Evolutionary conservation across 2,797 vertebrate species (phyloP).

Genomic region (Myoxocephalus aenaeus): DNA sequence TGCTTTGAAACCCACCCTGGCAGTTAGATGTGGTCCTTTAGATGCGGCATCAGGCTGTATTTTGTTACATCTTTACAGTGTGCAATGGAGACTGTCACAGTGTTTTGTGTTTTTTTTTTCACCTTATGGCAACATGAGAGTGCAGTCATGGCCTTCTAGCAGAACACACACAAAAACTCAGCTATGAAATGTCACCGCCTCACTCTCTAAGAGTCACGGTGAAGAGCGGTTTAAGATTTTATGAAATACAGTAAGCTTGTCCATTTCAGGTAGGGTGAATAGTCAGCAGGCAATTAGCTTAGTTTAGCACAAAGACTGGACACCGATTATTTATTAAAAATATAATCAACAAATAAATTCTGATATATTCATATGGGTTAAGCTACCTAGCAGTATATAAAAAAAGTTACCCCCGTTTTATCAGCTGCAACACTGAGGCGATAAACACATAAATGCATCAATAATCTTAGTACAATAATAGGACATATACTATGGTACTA

Average conservation of each 20-base stretch:
- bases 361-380: neutral
- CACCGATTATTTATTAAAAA: neutral
- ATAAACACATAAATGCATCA: neutral
- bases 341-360: neutral
- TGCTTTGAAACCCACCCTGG: slow-evolving; percentile 69
- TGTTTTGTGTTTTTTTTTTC: slow-evolving; percentile 45
- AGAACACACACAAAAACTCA: slow-evolving; percentile 4
- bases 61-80: slow-evolving; percentile 40
- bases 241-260: neutral
- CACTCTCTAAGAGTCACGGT: slow-evolving; percentile 21
- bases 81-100: slow-evolving; percentile 51
- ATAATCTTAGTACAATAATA: neutral
- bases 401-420: neutral
- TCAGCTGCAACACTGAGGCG: neutral
- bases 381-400: neutral
- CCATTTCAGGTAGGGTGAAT: neutral
- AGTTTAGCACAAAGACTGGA: neutral
- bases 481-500: neutral
- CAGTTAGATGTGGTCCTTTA: slow-evolving; percentile 53
- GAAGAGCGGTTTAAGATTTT: slow-evolving; percentile 1
- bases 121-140: slow-evolving; percentile 38
- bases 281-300: neutral
- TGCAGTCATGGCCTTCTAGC: slow-evolving; percentile 7
- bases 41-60: slow-evolving; percentile 45
- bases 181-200: slow-evolving; percentile 44